These are phyloP conservation scores for Cosmia trapezina DNA, from an alignment of 2,888 invertebrate species.

Conservation along the genomic window DNA sequence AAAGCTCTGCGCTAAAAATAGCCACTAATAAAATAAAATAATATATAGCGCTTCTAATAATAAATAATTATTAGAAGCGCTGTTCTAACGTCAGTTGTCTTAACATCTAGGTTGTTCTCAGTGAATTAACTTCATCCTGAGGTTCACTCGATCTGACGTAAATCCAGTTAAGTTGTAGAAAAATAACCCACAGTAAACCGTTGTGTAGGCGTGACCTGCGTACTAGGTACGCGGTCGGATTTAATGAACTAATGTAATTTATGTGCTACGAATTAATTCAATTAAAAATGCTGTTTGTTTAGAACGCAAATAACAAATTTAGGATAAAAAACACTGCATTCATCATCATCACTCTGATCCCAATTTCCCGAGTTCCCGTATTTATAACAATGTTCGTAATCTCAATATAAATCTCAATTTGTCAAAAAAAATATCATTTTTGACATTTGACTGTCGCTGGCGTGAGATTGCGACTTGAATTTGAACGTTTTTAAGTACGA, in stretches of 20 bases:
- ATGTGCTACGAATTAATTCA: slow-evolving; percentile 34
- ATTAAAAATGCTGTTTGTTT: slow-evolving; percentile 29
- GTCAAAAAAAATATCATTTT: no score
- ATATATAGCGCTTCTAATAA: no score
- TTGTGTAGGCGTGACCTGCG: slow-evolving; percentile 49
- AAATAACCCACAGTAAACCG: slow-evolving; percentile 40
- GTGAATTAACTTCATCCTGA: slow-evolving; percentile 52
- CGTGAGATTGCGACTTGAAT: no score
- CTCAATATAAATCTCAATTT: no score
- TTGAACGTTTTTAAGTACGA: no score
- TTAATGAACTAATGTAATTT: slow-evolving; percentile 41
- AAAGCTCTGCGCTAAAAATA: slow-evolving; percentile 24
- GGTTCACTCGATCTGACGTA: slow-evolving; percentile 61
- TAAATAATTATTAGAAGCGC: not conserved
- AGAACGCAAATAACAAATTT: not conserved
- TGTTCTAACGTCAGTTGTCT: slow-evolving; percentile 22
- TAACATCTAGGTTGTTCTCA: slow-evolving; percentile 50
- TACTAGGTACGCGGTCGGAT: slow-evolving; percentile 18
- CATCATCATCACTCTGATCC: not conserved
- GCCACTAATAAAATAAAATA: no score
- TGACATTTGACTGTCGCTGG: no score
- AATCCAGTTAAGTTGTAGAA: slow-evolving; percentile 68
- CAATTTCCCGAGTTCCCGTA: no score
- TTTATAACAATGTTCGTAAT: no score
- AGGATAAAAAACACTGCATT: not conserved